phyloP scores from a whole-genome alignment of 1,140 invertebrate genomes.

The Drosophila burlai region DNA sequence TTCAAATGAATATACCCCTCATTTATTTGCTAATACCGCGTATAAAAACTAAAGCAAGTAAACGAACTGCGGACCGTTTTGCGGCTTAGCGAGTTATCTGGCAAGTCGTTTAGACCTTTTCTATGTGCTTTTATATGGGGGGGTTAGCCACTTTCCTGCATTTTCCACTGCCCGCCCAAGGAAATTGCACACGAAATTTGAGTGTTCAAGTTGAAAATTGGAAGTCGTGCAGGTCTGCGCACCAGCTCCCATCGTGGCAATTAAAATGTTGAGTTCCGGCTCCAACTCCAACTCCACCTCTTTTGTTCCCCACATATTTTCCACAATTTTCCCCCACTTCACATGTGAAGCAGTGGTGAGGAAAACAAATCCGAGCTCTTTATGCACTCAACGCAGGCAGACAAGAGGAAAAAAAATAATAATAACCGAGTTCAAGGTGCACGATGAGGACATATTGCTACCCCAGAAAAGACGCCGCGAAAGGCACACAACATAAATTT shows the following conservation, averaged over 20 bases:
- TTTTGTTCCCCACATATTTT: slow-evolving; percentile 4
- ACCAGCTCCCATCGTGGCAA: slow-evolving; percentile 56
- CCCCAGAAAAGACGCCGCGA: slow-evolving; percentile 12
- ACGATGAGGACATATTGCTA: slow-evolving; percentile 12
- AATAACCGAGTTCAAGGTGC: neutral
- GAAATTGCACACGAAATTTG: slow-evolving; percentile 68
- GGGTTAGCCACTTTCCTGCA: slow-evolving; percentile 25
- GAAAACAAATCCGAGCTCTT: slow-evolving; percentile 38
- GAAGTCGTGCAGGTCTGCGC: slow-evolving; percentile 37
- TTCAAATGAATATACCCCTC: neutral
- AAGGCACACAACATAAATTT: slow-evolving; percentile 8
- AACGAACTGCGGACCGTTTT: slow-evolving; percentile 65
- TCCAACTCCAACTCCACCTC: neutral
- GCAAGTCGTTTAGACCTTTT: slow-evolving; percentile 55
- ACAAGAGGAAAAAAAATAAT: neutral
- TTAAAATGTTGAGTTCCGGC: slow-evolving; percentile 64
- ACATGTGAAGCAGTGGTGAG: slow-evolving; percentile 32
- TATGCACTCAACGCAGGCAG: slow-evolving; percentile 9
- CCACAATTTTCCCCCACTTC: slow-evolving; percentile 25
- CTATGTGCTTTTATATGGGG: slow-evolving; percentile 39
- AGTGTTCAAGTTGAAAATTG: slow-evolving; percentile 65
- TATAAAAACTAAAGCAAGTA: slow-evolving; percentile 22
- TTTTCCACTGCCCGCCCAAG: slow-evolving; percentile 33
- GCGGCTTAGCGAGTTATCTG: slow-evolving; percentile 77
- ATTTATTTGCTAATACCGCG: neutral